These are phyloP conservation scores for Corythornis leucogaster DNA, from an alignment of 2,797 vertebrate genomes.

Conservation along the genomic window DNA sequence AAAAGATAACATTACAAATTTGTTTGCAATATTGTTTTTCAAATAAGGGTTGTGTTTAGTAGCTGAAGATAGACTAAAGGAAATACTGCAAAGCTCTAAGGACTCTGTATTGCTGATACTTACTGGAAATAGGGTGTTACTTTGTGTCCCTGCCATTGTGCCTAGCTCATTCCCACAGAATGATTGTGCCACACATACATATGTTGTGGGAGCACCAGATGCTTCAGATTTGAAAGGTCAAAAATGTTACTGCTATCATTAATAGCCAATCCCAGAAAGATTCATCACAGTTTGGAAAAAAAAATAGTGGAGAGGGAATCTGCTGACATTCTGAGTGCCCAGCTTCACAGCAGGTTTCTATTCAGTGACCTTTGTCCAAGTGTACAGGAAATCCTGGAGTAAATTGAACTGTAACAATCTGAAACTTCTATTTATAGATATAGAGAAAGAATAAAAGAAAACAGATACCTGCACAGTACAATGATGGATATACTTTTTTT, in stretches of 20 bases:
- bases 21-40: not conserved
- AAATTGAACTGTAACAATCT: not conserved
- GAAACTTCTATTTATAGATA: not conserved
- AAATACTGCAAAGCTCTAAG: not conserved
- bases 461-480: not conserved
- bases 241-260: not conserved
- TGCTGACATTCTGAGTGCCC: not conserved
- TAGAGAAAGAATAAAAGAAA: not conserved
- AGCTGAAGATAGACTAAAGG: not conserved
- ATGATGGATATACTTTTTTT: not conserved
- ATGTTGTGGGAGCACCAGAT: not conserved
- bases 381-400: not conserved
- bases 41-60: not conserved
- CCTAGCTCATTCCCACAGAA: not conserved
- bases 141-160: not conserved
- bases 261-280: not conserved
- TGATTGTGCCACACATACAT: not conserved
- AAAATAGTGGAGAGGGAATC: not conserved
- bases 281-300: not conserved
- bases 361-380: not conserved
- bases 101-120: not conserved
- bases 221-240: not conserved
- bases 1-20: not conserved
- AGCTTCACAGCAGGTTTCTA: not conserved
- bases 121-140: not conserved